A percentile compares a stretch with the other conserved stretches of the same genome.
phyloP scores from a whole-genome alignment of 2,888 invertebrate species.

The Luffia ferchaultella region DNA sequence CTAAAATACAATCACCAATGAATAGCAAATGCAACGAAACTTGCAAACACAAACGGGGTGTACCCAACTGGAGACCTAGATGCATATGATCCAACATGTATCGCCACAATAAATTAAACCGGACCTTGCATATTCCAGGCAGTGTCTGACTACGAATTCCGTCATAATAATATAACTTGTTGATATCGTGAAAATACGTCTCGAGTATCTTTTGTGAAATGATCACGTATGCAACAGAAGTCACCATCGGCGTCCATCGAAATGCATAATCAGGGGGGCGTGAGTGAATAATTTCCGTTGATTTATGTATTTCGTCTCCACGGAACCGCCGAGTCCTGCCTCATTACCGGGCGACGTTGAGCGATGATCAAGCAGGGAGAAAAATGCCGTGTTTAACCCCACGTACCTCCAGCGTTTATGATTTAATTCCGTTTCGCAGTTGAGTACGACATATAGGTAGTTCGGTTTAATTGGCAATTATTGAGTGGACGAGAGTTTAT shows the following conservation, averaged over 20 bases:
- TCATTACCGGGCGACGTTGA: constrained; percentile 56
- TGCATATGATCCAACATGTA: background rate
- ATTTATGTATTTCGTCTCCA: constrained; percentile 39
- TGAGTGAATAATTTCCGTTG: constrained; percentile 46
- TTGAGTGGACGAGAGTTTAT: too few relatives aligned
- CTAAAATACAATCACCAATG: too few relatives aligned
- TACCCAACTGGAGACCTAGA: background rate
- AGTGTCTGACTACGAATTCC: background rate
- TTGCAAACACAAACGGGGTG: background rate
- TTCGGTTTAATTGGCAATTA: background rate
- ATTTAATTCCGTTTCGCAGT: constrained; percentile 33
- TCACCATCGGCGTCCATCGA: constrained; percentile 26
- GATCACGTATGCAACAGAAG: background rate
- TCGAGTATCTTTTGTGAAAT: background rate
- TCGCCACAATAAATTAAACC: background rate
- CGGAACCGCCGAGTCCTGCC: constrained; percentile 35
- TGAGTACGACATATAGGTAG: background rate
- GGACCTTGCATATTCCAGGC: too few relatives aligned
- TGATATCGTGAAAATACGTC: background rate
- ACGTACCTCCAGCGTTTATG: constrained; percentile 26
- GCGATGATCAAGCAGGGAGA: constrained; percentile 42
- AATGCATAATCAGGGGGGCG: constrained; percentile 37
- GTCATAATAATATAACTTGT: background rate
- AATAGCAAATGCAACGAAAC: too few relatives aligned
- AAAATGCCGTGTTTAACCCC: constrained; percentile 47